Base-by-base conservation (phyloP, 2,888 invertebrate genomes). In the Sipha maydis region DNA sequence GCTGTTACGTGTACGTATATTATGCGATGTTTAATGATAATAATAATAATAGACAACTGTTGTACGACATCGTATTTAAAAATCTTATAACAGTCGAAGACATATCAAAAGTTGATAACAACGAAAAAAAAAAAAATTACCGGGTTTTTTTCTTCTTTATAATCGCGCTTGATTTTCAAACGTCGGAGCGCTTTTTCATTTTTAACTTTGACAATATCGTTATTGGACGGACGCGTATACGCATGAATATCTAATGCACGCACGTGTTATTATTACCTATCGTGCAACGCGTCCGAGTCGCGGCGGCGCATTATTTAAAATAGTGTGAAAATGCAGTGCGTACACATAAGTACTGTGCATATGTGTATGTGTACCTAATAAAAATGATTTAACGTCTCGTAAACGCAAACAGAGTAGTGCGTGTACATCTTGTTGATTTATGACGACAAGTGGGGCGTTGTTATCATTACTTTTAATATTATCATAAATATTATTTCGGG, bases 331-430 rank as follows among this genome's bases (percentile, higher is more conserved):
- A 28, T 4, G n/a, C 34, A 41, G 4, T n/a, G 54, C 41, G 41
- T 34, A 61, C 9, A 41, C 38, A 41, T 19, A 25, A 21, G 28
- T 7, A 25, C 61, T 21, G 61, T 8, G 28, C 17, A 17, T 14
- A 28, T 28, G 19, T 61, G 21, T 48, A 0, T 28, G 14, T 71
- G 21, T 69, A 48, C 41, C 21, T 21, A 73, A 86, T 75, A 73
- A 88, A 86, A 80, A 88, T 82, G 80, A 82, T 88, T 86, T 86
- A 80, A 86, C 38, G 67, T 56, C 75, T 41, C 41, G 61, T 82
- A 82, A 82, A 82, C 61, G 38, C 21, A 41, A 73, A 79, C 79
- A 82, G 80, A 84, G 38, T 67, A 34, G 69, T 69, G 85, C 31
- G 77, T 69, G n/a, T 61, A 41, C 76, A 34, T 84, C 61, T 76